Base-by-base conservation (phyloP, 2,888 invertebrate genomes). In the Agrotis ipsilon region DNA sequence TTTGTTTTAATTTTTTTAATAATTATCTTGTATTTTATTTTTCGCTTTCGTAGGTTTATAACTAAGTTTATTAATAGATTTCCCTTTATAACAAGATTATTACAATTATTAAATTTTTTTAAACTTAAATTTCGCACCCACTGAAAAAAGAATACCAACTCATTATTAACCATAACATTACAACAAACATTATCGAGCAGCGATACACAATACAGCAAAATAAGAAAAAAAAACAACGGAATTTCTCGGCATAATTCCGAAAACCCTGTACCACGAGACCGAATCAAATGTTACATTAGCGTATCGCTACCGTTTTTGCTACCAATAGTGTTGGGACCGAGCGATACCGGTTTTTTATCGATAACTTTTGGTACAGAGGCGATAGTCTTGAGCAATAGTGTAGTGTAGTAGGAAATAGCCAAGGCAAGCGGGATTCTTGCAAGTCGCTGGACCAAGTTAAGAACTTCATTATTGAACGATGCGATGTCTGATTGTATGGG, bases 371-470 rank as follows among this genome's bases (percentile, higher is more conserved):
- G 85, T 86, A 87, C 82, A 19, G 75, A 55, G 82, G 80, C 60
- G 72, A 74, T 78, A 78, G 55, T 74, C 68, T 60, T 24, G 48
- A 24, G 69, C 69, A 58, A 72, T 71, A 75, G 74, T 74, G 81
- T 89, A 83, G 87, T 89, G 86, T 81, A 94, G 93, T 94, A 95
- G 96, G 96, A 96, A 95, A 94, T 90, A 88, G 80, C 90, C 96
- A 96, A 96, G 96, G 96, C 91, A 91, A 95, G 89, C 95, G 87
- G 90, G 94, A 94, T 94, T 93, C 93, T 91, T 90, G 88, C 85
- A 79, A 85, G 86, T 86, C 89, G 90, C 90, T 91, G 90, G 86
- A 46, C 88, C 88, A 87, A 88, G 87, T 88, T 86, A 86, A 90
- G 85, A 82, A 88, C 88, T 90, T 90, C 87, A 90, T 90, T 89